These are phyloP conservation scores for Synodontis membranacea DNA, from an alignment of 2,113 vertebrate species.

Conservation along the genomic window DNA sequence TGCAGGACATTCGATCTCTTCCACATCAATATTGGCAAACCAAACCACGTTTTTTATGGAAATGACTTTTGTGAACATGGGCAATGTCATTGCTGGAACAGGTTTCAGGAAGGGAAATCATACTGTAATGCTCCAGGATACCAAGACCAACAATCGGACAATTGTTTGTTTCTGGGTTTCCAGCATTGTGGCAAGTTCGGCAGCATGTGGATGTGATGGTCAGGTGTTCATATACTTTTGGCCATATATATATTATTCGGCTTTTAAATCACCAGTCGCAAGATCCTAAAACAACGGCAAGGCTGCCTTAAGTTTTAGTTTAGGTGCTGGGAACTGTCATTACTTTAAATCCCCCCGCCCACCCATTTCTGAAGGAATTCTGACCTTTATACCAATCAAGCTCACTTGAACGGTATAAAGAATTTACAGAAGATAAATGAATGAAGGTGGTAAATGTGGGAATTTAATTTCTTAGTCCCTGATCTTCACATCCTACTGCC, in stretches of 20 bases:
- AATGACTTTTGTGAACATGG: background rate
- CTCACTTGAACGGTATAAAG: background rate
- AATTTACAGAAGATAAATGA: background rate
- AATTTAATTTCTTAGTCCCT: background rate
- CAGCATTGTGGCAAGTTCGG: background rate
- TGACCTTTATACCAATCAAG: too few species aligned
- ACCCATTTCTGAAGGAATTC: background rate
- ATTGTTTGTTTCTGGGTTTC: background rate
- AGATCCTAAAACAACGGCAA: background rate
- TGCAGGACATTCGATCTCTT: background rate
- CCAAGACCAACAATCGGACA: background rate
- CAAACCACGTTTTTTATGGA: background rate
- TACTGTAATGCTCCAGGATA: background rate
- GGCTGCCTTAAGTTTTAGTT: background rate
- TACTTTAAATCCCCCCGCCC: background rate
- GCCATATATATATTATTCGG: background rate
- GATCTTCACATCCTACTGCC: background rate
- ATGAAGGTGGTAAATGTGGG: background rate
- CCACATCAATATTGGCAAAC: background rate
- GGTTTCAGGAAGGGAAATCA: background rate
- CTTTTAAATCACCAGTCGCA: constrained; percentile 14
- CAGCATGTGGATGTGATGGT: background rate
- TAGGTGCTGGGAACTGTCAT: background rate
- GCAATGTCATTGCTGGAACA: background rate
- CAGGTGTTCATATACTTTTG: background rate